Conservation (phyloP, 2,888 invertebrate species). For the Ephialtes manifestator region DNA sequence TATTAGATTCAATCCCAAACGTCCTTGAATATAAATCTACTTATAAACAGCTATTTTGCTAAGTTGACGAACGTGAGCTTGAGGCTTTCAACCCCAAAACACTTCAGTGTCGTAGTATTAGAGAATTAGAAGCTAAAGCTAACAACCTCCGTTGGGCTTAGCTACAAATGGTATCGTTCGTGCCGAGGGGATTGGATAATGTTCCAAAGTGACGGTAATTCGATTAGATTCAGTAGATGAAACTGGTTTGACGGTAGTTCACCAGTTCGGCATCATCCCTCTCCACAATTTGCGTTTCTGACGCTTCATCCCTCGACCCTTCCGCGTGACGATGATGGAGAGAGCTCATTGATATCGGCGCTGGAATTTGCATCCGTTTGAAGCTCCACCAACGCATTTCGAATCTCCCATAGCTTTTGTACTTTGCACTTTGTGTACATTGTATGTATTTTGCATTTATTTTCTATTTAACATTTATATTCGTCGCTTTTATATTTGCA, state of each 20-base stretch:
- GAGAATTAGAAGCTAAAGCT: not conserved
- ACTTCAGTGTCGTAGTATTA: not conserved
- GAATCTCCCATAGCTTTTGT: not conserved
- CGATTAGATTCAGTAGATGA: constrained; percentile 43
- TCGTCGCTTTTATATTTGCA: constrained; percentile 34
- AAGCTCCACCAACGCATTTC: not conserved
- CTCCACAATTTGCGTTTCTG: not conserved
- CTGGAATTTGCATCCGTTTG: constrained; percentile 28
- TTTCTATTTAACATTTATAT: not conserved
- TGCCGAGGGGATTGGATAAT: constrained; percentile 40
- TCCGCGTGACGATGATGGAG: constrained; percentile 29
- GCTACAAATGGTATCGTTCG: constrained; percentile 33
- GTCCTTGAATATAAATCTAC: no score
- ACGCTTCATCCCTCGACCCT: constrained; percentile 13
- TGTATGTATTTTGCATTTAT: not conserved
- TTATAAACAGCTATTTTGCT: no score
- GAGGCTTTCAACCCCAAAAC: not conserved
- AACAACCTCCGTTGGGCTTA: not conserved
- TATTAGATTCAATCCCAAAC: no score
- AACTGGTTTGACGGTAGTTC: constrained; percentile 40
- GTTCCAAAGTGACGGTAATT: constrained; percentile 48
- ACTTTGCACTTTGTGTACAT: constrained; percentile 6
- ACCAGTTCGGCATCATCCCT: constrained; percentile 23
- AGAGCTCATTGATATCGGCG: not conserved
- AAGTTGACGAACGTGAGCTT: not conserved